Percentiles rank a stretch among this genome's conserved stretches.
Evolutionary conservation across 2,797 vertebrate species (phyloP).

Genomic region (Cossypha caffra): DNA sequence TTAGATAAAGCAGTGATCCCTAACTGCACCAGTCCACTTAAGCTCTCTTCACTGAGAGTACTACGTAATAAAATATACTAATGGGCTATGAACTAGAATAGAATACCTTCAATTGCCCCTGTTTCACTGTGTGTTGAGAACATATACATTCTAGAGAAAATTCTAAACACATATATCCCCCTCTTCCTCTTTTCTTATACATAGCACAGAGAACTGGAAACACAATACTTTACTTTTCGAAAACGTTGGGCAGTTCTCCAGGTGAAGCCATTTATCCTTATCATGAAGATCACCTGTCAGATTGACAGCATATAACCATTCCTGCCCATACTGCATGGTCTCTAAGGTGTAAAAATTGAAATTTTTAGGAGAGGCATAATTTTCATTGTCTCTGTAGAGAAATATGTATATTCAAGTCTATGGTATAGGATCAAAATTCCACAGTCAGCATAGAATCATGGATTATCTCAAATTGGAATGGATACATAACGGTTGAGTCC

Average conservation of each 20-base stretch:
- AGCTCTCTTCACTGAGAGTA: neutral
- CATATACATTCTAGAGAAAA: neutral
- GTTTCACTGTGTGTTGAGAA: neutral
- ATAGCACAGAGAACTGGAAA: neutral
- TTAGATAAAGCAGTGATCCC: neutral
- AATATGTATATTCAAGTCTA: neutral
- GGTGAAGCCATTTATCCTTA: neutral
- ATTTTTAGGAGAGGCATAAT: neutral
- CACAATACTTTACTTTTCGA: neutral
- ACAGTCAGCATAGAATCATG: neutral
- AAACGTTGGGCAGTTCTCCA: neutral
- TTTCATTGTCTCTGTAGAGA: neutral
- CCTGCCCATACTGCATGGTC: neutral
- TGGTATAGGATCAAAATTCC: neutral
- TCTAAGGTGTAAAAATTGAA: neutral
- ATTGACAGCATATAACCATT: neutral
- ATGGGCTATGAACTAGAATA: neutral
- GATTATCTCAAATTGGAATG: neutral
- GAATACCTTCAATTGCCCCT: neutral
- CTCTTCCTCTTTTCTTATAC: neutral
- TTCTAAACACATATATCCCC: accelerated
- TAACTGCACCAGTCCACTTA: neutral
- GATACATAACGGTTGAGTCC: accelerated
- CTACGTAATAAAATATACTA: neutral
- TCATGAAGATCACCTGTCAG: neutral